A percentile compares a stretch with the other conserved stretches of the same genome.
Conservation (phyloP, 2,888 invertebrate genomes). For the Bhutanitis thaidina region DNA sequence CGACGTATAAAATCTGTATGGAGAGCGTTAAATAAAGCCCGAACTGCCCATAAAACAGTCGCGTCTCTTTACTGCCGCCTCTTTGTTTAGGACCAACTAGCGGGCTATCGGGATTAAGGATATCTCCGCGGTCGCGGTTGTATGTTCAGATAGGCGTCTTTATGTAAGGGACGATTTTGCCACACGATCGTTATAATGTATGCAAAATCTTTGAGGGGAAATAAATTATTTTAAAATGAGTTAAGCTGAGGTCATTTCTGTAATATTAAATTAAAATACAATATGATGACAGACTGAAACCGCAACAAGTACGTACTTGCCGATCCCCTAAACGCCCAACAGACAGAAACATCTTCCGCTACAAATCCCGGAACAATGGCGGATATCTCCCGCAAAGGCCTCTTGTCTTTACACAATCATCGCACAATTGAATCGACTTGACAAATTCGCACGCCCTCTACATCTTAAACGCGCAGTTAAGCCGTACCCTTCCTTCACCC, state of each 20-base stretch:
- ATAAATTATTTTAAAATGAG: too few relatives aligned
- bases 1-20: slow-evolving; percentile 71
- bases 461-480: slow-evolving; percentile 79
- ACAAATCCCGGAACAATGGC: slow-evolving; percentile 35
- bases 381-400: slow-evolving; percentile 36
- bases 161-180: background rate
- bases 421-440: slow-evolving; percentile 67
- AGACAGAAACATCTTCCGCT: slow-evolving; percentile 15
- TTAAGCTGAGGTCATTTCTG: too few relatives aligned
- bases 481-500: slow-evolving; percentile 75
- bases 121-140: slow-evolving; percentile 1
- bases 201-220: too few relatives aligned
- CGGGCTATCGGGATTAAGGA: slow-evolving; percentile 40
- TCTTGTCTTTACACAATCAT: slow-evolving; percentile 71
- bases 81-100: slow-evolving; percentile 62
- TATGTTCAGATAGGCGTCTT: background rate
- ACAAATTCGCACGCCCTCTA: slow-evolving; percentile 78
- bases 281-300: background rate
- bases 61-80: slow-evolving; percentile 44
- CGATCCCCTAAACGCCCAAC: slow-evolving; percentile 2
- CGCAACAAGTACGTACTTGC: slow-evolving; percentile 14
- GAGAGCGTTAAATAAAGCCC: slow-evolving; percentile 68
- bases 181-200: too few relatives aligned
- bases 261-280: too few relatives aligned
- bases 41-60: slow-evolving; percentile 62